Conservation (phyloP, 2,113 vertebrate genomes). For the Neotoma lepida region DNA sequence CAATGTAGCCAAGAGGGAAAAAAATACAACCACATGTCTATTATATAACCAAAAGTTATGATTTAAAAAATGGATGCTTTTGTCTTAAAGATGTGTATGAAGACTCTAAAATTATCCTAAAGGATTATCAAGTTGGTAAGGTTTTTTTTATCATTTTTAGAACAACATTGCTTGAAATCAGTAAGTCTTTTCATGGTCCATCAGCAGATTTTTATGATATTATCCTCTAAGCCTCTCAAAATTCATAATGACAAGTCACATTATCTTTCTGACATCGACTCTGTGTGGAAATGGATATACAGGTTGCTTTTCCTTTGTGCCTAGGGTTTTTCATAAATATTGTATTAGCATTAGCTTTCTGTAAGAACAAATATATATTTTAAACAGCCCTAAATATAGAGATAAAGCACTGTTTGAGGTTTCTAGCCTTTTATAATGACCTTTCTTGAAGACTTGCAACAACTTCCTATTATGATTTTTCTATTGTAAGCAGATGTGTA, state of each 20-base stretch:
- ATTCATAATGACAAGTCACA: neutral
- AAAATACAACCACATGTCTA: neutral
- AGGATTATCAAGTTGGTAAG: neutral
- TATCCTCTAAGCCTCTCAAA: conserved; percentile 25
- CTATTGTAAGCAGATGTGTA: neutral
- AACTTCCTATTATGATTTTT: neutral
- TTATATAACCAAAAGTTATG: neutral
- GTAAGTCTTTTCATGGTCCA: neutral
- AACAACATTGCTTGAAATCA: neutral
- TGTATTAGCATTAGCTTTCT: neutral
- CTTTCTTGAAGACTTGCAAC: neutral
- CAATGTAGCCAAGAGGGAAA: neutral
- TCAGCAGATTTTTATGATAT: neutral
- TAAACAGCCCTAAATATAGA: neutral
- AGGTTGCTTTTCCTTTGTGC: neutral
- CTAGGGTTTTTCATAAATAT: neutral
- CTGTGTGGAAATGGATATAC: neutral
- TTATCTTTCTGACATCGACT: neutral
- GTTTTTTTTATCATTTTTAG: neutral
- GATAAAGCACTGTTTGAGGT: conserved; percentile 13
- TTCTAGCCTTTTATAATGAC: neutral
- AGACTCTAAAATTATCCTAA: conserved; percentile 11
- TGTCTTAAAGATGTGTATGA: neutral
- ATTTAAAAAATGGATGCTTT: neutral
- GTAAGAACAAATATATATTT: neutral